These are phyloP conservation scores for Drosophila parthenogenetica DNA, from an alignment of 2,888 invertebrate genomes.

Conservation along the genomic window DNA sequence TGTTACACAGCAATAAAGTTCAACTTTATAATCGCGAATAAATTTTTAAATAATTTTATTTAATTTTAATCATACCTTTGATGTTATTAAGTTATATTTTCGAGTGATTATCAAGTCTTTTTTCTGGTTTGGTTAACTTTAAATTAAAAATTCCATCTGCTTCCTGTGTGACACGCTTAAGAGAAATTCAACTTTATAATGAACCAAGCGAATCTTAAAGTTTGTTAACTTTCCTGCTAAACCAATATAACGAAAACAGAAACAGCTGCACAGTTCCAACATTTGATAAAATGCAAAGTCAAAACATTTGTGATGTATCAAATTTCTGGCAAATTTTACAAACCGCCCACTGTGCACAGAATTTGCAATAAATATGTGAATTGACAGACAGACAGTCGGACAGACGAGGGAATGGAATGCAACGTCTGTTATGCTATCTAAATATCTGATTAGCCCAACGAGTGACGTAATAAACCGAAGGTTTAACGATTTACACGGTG, in stretches of 20 bases:
- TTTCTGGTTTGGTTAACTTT: no score
- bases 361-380: constrained; percentile 11
- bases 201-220: no score
- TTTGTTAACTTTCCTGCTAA: no score
- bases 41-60: no score
- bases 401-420: constrained; percentile 32
- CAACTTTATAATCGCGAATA: no score
- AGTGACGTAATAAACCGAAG: constrained; percentile 68
- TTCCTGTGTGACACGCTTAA: no score
- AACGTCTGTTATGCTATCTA: constrained; percentile 4
- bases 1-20: no score
- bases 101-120: no score
- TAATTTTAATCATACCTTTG: no score
- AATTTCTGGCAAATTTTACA: constrained; percentile 12
- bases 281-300: constrained; percentile 13
- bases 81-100: no score
- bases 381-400: constrained; percentile 25
- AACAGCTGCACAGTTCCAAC: constrained; percentile 18
- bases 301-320: constrained; percentile 11
- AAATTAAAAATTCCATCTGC: no score
- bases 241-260: neutral
- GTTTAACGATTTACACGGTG: constrained; percentile 38
- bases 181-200: no score
- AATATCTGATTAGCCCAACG: constrained; percentile 31
- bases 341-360: constrained; percentile 1